phyloP scores from a whole-genome alignment of 1,140 invertebrate species.

The Macrotrachela quadricornifera region DNA sequence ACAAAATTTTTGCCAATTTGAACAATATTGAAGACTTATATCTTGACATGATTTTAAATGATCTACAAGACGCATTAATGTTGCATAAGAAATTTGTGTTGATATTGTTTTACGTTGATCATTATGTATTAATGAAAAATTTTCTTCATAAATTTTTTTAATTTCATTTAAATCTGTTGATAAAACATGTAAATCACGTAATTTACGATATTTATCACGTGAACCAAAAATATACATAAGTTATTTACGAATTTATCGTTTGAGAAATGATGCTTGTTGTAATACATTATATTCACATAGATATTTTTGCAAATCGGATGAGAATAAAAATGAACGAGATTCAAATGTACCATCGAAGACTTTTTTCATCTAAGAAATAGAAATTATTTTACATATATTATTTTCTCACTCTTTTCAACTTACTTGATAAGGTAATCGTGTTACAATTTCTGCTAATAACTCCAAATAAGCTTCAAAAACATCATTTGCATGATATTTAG shows the following conservation, averaged over 20 bases:
- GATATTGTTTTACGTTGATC: slow-evolving; percentile 47
- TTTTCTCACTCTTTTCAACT: not conserved
- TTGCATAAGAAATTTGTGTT: not conserved
- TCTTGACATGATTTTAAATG: slow-evolving; percentile 80
- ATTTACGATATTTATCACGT: slow-evolving; percentile 76
- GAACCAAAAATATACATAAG: slow-evolving; percentile 76
- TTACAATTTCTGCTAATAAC: slow-evolving; percentile 73
- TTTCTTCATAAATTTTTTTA: slow-evolving; percentile 33
- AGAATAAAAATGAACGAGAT: too few relatives aligned
- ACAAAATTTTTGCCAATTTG: slow-evolving; percentile 85
- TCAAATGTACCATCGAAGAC: not conserved
- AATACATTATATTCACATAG: slow-evolving; percentile 94
- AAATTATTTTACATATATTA: too few relatives aligned
- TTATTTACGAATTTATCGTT: slow-evolving; percentile 39
- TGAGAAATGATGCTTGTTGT: slow-evolving; percentile 35
- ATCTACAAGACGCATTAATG: slow-evolving; percentile 37
- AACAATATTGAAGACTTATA: slow-evolving; percentile 63
- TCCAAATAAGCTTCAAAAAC: slow-evolving; percentile 70
- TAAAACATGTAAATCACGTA: slow-evolving; percentile 66
- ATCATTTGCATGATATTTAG: slow-evolving; percentile 67
- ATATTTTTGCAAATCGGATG: slow-evolving; percentile 44
- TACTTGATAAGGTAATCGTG: slow-evolving; percentile 63
- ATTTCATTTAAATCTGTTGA: slow-evolving; percentile 30
- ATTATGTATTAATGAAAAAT: too few relatives aligned
- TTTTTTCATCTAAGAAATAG: not conserved